A percentile compares a stretch with the other conserved stretches of the same genome.
Evolutionary conservation across 1,140 invertebrate genomes (phyloP).

Genomic region (Popillia japonica): DNA sequence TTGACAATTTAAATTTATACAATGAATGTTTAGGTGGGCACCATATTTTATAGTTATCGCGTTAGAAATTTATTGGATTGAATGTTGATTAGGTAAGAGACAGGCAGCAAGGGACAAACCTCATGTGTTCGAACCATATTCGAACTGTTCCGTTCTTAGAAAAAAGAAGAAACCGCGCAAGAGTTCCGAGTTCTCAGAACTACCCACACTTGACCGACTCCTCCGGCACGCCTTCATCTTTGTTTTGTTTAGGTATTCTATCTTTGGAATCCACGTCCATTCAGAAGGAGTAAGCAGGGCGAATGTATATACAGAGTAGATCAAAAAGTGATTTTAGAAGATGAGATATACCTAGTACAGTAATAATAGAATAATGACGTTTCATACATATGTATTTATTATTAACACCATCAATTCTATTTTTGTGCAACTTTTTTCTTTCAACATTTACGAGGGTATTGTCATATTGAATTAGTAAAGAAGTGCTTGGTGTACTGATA

Average conservation of each 20-base stretch:
- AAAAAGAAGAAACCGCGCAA: not conserved
- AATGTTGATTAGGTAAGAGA: not conserved
- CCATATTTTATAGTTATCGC: not conserved
- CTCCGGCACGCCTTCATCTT: conserved; percentile 1
- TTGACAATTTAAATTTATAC: too few relatives aligned
- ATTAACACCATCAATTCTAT: too few relatives aligned
- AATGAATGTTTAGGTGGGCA: not conserved
- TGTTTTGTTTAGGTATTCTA: not conserved
- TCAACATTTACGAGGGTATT: too few relatives aligned
- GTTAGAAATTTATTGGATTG: not conserved
- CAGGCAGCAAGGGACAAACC: not conserved
- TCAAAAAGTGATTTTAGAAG: not conserved
- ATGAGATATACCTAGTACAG: too few relatives aligned
- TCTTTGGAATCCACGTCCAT: not conserved
- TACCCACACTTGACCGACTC: conserved; percentile 4
- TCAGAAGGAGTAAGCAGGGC: too few relatives aligned
- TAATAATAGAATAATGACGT: too few relatives aligned
- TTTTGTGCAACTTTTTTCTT: too few relatives aligned
- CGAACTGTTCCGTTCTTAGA: not conserved
- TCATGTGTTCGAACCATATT: not conserved
- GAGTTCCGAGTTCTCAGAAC: conserved; percentile 3
- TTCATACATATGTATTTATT: too few relatives aligned
- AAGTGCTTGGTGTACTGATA: too few relatives aligned
- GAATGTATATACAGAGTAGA: not conserved
- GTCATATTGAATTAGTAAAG: too few relatives aligned